Base-by-base conservation (phyloP, 2,888 invertebrate species). In the Diplolepis rosae region DNA sequence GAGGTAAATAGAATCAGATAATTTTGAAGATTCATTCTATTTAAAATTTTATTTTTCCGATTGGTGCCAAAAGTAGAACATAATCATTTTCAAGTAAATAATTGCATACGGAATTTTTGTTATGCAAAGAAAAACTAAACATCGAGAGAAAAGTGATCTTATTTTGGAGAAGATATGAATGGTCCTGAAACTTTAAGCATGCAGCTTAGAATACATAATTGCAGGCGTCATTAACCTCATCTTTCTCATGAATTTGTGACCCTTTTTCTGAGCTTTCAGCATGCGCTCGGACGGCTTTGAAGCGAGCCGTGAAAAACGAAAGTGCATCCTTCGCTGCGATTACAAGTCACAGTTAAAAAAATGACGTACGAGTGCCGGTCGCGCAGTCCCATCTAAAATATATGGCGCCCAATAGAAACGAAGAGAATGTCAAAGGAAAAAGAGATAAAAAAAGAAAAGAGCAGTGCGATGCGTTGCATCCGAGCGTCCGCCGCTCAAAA, bases 371-470 rank as follows among this genome's bases (percentile, higher is more conserved):
- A 61, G 39, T 61, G 9, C n/a, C 24, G 39, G 61, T 61, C 39
- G 39, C 15, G 27, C 39, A 61, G 61, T 61, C 24, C 61, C 61
- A 42, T 61, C 61, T 61, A 39, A 61, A 61, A 61, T 61, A 61
- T 61, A 61, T 61, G 61, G 61, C 61, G 61, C 39, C 61, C 61
- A 61, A 61, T 61, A 42, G 61, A 61, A 61, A 61, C 61, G 39
- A 61, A 7, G 61, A 27, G 61, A 61, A 39, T 39, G 61, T 54
- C 11, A 32, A 61, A 7, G 15, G 35, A n/a, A 61, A 24, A 27
- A n/a, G 4, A 7, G 22, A 30, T 39, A 30, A 5, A 13, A 24
- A n/a, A 61, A 7, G 4, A 61, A 61, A 27, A 15, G 39, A 61
- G 61, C 15, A 61, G 39, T 39, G 39, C 27, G 15, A 61, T 39